These are phyloP conservation scores for Poecilia velifera DNA, from an alignment of 2,797 vertebrate genomes.

Conservation along the genomic window DNA sequence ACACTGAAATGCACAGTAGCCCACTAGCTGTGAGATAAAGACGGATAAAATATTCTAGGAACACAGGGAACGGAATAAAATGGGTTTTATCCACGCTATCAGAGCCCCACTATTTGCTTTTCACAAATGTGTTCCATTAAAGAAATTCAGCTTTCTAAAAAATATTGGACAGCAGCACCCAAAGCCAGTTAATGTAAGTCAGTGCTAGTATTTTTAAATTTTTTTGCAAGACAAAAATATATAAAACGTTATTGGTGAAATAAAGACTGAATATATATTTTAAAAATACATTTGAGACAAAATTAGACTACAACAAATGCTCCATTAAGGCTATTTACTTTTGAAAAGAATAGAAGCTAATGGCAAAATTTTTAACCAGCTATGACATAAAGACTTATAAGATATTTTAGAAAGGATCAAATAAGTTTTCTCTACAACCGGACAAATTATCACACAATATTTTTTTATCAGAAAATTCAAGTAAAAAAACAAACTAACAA, in stretches of 20 bases:
- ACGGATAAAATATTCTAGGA: background rate
- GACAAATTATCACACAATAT: background rate
- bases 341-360: background rate
- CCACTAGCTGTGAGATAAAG: background rate
- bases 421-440: background rate
- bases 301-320: background rate
- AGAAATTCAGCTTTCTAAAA: background rate
- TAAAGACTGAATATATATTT: background rate
- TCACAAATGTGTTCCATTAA: background rate
- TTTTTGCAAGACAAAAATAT: background rate
- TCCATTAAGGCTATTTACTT: background rate
- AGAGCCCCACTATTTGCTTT: background rate
- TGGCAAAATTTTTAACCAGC: background rate
- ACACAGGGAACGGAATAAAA: background rate
- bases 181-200: background rate
- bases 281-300: background rate
- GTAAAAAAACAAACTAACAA: background rate
- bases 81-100: background rate
- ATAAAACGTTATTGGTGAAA: background rate
- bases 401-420: background rate
- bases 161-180: background rate
- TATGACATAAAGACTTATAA: background rate
- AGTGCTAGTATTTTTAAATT: background rate
- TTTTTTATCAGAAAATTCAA: background rate
- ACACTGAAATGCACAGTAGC: background rate